Evolutionary conservation across 1,140 invertebrate genomes (phyloP).

Genomic region (Heliconius hewitsoni): DNA sequence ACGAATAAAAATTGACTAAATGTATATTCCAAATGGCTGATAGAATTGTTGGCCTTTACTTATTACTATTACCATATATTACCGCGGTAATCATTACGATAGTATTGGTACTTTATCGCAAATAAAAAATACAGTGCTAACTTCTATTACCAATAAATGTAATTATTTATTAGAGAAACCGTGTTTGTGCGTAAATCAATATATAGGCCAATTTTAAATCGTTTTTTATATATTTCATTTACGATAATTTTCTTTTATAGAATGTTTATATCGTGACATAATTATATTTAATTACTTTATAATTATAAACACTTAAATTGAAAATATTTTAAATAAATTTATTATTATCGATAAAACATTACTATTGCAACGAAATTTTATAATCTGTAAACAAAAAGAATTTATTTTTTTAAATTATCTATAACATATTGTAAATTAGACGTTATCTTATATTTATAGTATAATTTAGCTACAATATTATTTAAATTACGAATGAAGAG

Average conservation of each 20-base stretch:
- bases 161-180: slow-evolving; percentile 10
- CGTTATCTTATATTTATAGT: neutral
- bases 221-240: slow-evolving; percentile 22
- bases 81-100: neutral
- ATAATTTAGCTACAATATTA: neutral
- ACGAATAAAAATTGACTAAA: slow-evolving; percentile 16
- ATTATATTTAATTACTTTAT: neutral
- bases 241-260: slow-evolving; percentile 14
- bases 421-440: neutral
- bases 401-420: neutral
- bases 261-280: neutral
- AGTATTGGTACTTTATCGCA: slow-evolving; percentile 10
- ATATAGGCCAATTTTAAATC: slow-evolving; percentile 24
- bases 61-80: neutral
- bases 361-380: neutral
- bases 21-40: slow-evolving; percentile 15
- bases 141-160: slow-evolving; percentile 5
- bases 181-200: slow-evolving; percentile 28
- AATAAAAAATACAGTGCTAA: slow-evolving; percentile 19
- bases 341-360: neutral
- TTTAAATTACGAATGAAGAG: slow-evolving; percentile 21
- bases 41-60: slow-evolving; percentile 22
- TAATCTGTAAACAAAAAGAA: neutral
- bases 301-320: neutral
- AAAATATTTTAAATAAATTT: neutral